Percentiles rank a stretch among this genome's conserved stretches.
Conservation (phyloP, 2,113 vertebrate species). For the Phylloscopus trochilus region DNA sequence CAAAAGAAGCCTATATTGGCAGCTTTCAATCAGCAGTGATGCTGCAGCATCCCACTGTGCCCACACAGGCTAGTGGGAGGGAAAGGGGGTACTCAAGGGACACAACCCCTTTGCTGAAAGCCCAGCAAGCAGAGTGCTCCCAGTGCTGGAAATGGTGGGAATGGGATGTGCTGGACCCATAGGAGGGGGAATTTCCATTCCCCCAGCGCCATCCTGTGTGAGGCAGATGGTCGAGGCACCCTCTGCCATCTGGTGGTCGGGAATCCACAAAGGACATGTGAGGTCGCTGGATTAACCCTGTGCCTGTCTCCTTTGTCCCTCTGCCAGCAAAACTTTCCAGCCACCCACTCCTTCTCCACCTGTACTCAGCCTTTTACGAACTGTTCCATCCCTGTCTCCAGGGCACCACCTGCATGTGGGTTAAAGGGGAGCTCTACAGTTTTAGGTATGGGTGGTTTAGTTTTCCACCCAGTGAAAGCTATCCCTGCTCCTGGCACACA, state of each 20-base stretch:
- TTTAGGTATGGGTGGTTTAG: fast-evolving
- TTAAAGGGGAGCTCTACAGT: neutral
- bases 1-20: neutral
- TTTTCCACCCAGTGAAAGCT: neutral
- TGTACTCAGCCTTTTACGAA: fast-evolving
- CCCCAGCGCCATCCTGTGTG: fast-evolving
- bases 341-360: neutral
- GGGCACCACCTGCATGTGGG: neutral
- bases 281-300: neutral
- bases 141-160: neutral
- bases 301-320: neutral
- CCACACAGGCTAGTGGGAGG: neutral
- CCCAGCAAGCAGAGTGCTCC: neutral
- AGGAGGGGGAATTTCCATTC: neutral
- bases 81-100: neutral
- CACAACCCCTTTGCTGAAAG: neutral
- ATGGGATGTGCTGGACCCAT: fast-evolving
- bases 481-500: neutral
- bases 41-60: neutral
- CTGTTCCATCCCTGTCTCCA: neutral
- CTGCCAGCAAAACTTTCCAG: neutral
- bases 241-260: neutral
- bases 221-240: neutral
- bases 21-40: neutral
- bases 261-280: fast-evolving